Conservation (phyloP, 2,797 vertebrate species). For the Hydrolagus colliei region DNA sequence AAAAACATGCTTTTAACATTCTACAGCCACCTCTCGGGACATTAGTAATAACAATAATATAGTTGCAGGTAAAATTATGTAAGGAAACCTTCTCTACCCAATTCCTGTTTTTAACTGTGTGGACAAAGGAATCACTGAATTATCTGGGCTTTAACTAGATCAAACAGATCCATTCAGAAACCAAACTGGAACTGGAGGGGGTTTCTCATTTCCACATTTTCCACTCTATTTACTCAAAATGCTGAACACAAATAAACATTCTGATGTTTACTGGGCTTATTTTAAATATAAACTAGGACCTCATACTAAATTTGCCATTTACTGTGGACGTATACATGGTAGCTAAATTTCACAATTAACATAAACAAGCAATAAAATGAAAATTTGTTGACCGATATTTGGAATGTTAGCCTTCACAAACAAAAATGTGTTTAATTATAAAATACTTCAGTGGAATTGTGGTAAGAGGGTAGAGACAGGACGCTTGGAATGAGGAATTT, state of each 20-base stretch:
- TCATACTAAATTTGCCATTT: slow-evolving; percentile 15
- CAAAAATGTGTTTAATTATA: slow-evolving; percentile 13
- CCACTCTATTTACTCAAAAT: neutral
- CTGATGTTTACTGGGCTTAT: neutral
- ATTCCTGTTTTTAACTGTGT: neutral
- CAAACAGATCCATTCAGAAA: neutral
- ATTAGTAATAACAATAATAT: neutral
- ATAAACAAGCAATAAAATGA: neutral
- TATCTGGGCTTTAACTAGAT: too few relatives aligned
- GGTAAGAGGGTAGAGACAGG: neutral
- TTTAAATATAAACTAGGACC: slow-evolving; percentile 11
- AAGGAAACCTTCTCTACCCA: neutral
- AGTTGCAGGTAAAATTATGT: neutral
- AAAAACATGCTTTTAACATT: neutral
- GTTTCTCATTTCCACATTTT: too few relatives aligned
- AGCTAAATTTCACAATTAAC: slow-evolving; percentile 15
- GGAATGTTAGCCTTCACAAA: slow-evolving; percentile 17
- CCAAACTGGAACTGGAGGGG: neutral
- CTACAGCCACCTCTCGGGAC: neutral
- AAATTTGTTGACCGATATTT: neutral
- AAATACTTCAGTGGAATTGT: neutral
- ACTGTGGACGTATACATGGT: neutral
- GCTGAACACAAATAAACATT: slow-evolving; percentile 1
- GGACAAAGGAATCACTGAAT: too few relatives aligned
- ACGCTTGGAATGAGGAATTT: neutral